Evolutionary conservation across 30 jellyfish, hydroid and myxozoan genomes (phyloP), one percentile per base, ranked within the genome.

Genomic region (Nemopilema nomurai): DNA sequence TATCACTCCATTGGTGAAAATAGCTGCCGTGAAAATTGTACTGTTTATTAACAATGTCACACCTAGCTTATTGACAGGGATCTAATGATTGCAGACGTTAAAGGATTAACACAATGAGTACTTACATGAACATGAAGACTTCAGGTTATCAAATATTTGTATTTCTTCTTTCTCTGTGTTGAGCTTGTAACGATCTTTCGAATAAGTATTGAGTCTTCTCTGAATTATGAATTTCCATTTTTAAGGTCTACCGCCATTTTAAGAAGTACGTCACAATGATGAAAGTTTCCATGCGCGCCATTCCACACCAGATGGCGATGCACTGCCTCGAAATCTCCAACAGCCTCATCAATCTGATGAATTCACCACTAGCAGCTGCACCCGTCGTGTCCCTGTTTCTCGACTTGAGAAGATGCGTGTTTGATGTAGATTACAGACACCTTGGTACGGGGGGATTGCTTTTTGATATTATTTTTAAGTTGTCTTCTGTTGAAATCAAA

Each of bases 361-460:
- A 28, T 21, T 87, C 95, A 13, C 92, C 90, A 16, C 81, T 92
- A 25, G 92, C 96, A 18, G 97, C 98, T 16, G 96, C 97, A 0
- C 76, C 22, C 51, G 93, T 74, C 8, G 88, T 76, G 16, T 89
- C 87, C 16, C 83, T 82, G 30, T 92, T 49, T 51, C 68, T 92
- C 21, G 62, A 66, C n/a, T 71, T 92, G 76, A 57, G 79, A 67
- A 71, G 72, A 29, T 87, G 96, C 49, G 90, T 82, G 23, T 87
- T 92, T 51, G 78, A 52, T 16, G 92, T 24, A 0, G 96, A 92
- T 8, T 57, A 69, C 28, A 80, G 68, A 33, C 95, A 92, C 74
- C 92, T 92, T 6, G 98, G 98, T 88, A 67, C 30, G 88, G 49
- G 7, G 25, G 8, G n/a, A 30, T 73, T 73, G 7, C 50, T 50